A percentile compares a stretch with the other conserved stretches of the same genome.
Evolutionary conservation across 2,113 vertebrate genomes (phyloP).

Genomic region (Alectura lathami): DNA sequence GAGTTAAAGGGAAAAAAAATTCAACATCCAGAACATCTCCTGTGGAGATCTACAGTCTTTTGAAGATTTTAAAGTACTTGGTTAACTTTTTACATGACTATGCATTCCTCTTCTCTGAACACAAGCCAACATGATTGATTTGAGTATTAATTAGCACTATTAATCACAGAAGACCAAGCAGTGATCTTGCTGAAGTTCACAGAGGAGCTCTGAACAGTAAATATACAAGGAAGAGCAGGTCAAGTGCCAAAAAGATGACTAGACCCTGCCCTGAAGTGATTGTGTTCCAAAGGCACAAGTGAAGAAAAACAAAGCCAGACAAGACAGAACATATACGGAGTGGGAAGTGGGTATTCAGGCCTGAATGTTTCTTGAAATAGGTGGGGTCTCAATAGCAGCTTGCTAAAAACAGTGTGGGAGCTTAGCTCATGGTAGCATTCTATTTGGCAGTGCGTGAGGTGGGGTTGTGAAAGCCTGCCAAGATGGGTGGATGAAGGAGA

Average conservation of each 20-base stretch:
- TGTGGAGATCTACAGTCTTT: neutral
- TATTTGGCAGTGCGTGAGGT: neutral
- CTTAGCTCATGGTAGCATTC: constrained; percentile 17
- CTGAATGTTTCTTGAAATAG: constrained; percentile 47
- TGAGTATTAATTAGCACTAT: constrained; percentile 13
- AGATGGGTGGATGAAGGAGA: constrained; percentile 8
- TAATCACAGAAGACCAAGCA: constrained; percentile 43
- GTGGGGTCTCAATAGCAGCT: constrained; percentile 50
- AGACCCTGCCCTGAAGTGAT: constrained; percentile 55
- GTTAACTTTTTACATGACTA: neutral
- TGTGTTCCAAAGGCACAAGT: constrained; percentile 43
- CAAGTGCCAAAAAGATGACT: constrained; percentile 58
- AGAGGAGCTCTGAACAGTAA: constrained; percentile 19
- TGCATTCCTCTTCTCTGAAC: constrained; percentile 10
- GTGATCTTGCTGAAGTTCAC: neutral
- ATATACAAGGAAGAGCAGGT: constrained; percentile 25
- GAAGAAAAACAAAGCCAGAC: constrained; percentile 39
- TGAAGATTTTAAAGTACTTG: neutral
- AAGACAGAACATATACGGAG: constrained; percentile 58
- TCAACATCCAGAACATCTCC: neutral
- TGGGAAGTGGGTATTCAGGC: constrained; percentile 63
- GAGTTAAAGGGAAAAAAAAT: neutral
- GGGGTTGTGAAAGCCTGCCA: constrained; percentile 22
- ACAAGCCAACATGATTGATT: constrained; percentile 42
- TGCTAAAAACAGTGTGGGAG: constrained; percentile 61